Percentiles rank a stretch among this genome's conserved stretches.
Evolutionary conservation across 2,113 vertebrate species (phyloP).

Genomic region (Chunga burmeisteri): DNA sequence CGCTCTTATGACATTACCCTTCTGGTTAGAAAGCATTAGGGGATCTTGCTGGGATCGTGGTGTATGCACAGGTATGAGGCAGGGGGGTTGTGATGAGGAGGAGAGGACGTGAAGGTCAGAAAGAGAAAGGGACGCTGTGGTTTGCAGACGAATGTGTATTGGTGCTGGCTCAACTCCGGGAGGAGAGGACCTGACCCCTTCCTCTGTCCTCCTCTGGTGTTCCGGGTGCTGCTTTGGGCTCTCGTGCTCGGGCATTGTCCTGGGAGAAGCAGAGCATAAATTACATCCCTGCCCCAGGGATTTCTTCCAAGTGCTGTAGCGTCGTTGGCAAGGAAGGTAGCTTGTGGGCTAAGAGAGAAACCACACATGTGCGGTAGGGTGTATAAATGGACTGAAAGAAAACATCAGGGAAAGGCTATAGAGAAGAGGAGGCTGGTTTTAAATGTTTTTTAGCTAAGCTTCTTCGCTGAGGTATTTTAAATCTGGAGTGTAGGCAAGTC

Average conservation of each 20-base stretch:
- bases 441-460: background rate
- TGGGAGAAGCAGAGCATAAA: background rate
- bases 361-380: accelerated
- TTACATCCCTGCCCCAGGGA: background rate
- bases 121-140: background rate
- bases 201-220: background rate
- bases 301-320: background rate
- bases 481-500: background rate
- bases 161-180: background rate
- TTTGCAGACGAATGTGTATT: background rate
- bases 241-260: background rate
- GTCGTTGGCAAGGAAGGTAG: background rate
- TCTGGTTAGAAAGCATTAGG: background rate
- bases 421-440: background rate
- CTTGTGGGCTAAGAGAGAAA: background rate
- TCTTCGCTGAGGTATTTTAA: background rate
- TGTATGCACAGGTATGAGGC: background rate
- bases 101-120: background rate
- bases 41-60: background rate
- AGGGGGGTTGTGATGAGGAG: background rate
- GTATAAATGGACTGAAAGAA: background rate
- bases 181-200: background rate
- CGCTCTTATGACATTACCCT: background rate
- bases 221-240: background rate
- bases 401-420: background rate